A percentile compares a stretch with the other conserved stretches of the same genome.
Conservation (phyloP, 2,797 vertebrate species). For the Hapalemur alaotrensis region DNA sequence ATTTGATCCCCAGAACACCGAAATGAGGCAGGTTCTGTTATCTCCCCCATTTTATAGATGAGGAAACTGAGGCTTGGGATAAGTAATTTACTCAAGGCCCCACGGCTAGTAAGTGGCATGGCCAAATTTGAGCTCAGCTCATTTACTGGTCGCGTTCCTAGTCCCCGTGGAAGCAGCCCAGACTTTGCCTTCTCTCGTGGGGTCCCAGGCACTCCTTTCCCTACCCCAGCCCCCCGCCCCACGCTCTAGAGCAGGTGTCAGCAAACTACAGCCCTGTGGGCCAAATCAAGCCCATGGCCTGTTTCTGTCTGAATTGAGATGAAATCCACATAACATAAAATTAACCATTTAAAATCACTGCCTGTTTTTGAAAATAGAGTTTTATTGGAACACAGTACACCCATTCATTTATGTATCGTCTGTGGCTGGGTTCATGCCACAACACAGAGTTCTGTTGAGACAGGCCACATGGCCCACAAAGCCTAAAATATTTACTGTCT, state of each 20-base stretch:
- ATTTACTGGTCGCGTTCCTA: neutral
- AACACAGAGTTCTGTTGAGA: neutral
- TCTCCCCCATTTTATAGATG: neutral
- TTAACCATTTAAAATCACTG: neutral
- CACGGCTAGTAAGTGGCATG: neutral
- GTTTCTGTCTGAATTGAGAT: neutral
- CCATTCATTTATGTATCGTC: neutral
- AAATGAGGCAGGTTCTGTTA: neutral
- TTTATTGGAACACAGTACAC: neutral
- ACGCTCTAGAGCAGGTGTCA: neutral
- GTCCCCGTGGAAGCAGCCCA: neutral
- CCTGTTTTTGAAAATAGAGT: neutral
- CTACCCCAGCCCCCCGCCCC: neutral
- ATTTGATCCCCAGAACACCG: neutral
- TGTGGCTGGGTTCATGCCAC: accelerated
- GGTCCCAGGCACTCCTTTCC: neutral
- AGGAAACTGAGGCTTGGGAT: neutral
- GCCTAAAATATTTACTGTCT: neutral
- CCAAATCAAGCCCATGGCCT: neutral
- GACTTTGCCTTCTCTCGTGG: neutral
- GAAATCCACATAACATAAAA: slow-evolving; percentile 22
- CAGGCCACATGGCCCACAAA: neutral
- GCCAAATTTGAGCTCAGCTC: neutral
- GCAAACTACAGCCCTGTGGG: neutral
- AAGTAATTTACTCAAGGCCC: neutral